A percentile compares a stretch with the other conserved stretches of the same genome.
Conservation (phyloP, 1,140 invertebrate species). For the Penaeus indicus region DNA sequence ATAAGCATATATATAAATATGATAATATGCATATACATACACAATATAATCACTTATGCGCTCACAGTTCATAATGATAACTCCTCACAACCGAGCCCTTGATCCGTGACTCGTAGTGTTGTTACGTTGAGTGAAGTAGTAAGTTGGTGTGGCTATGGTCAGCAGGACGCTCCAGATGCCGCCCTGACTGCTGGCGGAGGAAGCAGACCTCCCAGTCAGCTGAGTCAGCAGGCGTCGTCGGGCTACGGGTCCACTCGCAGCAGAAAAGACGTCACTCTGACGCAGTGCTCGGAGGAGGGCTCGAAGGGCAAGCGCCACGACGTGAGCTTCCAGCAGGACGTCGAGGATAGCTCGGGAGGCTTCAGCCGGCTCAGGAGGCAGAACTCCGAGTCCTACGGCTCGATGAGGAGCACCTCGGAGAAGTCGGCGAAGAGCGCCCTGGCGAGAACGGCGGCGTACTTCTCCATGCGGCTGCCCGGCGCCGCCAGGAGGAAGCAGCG, state of each 20-base stretch:
- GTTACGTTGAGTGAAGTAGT: slow-evolving; percentile 37
- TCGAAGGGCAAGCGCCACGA: slow-evolving; percentile 45
- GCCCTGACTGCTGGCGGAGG: slow-evolving; percentile 45
- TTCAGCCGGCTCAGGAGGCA: slow-evolving; percentile 44
- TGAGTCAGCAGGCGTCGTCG: slow-evolving; percentile 73
- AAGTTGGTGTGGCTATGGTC: slow-evolving; percentile 56
- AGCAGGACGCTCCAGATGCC: slow-evolving; percentile 39
- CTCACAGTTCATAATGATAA: neutral
- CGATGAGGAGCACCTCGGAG: slow-evolving; percentile 51
- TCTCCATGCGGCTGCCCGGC: slow-evolving; percentile 58
- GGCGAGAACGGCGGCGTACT: slow-evolving; percentile 60
- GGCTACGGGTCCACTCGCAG: slow-evolving; percentile 77
- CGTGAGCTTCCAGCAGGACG: slow-evolving; percentile 54
- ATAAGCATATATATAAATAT: neutral
- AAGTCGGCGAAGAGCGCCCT: slow-evolving; percentile 51
- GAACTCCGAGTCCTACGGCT: slow-evolving; percentile 60
- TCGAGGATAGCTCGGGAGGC: neutral
- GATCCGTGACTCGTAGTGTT: slow-evolving; percentile 21
- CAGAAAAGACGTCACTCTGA: slow-evolving; percentile 66
- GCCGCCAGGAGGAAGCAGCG: slow-evolving; percentile 35
- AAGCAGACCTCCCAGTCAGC: slow-evolving; percentile 72
- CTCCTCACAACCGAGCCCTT: neutral
- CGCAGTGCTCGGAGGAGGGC: slow-evolving; percentile 44
- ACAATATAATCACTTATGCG: slow-evolving; percentile 39
- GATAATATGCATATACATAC: neutral